Base-by-base conservation (phyloP, 2,113 vertebrate genomes). In the Antennarius striatus region DNA sequence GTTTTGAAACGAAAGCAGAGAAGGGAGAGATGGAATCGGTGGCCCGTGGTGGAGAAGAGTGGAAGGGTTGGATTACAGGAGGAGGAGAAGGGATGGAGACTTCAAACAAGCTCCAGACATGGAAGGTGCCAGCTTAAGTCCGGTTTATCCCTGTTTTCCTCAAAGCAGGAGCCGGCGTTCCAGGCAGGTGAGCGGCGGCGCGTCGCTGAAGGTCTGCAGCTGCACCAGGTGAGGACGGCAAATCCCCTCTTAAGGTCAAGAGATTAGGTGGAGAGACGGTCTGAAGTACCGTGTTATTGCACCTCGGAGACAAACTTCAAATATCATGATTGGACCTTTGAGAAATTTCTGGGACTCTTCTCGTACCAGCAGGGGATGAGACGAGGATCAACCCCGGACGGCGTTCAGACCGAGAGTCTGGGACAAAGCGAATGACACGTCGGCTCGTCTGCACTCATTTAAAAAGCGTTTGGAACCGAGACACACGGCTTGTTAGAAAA, bases 61-160 rank as follows among this genome's bases (percentile, higher is more conserved):
- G 13, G 22, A 36, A 51, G 16, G 12, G 40, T 13, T 16, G 60
- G 54, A 57, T 68, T 60, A 68, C 59, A 63, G 9, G 9, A 56
- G 9, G 9, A 56, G 50, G 69, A 3, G 5, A 30, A 61, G 15
- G 36, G 65, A 66, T 39, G 53, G 30, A 66, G 50, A 79, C 70
- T 69, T 76, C 68, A 80, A 73, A 80, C 56, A 59, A 14, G 60
- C 42, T 51, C 11, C 45, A 65, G 52, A 67, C 48, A 48, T n/a
- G 55, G 60, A 63, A 43, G 45, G 47, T 55, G 74, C 68, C 68
- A 68, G 51, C 42, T 66, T 68, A 22, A 56, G 69, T 73, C 50
- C 8, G 56, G 28, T 79, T 54, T 63, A 70, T 80, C 76, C 57
- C 50, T 43, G 17, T 36, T 67, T 46, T 42, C 56, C 74, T 47